A percentile compares a stretch with the other conserved stretches of the same genome.
These are phyloP conservation scores for Pteronura brasiliensis DNA, from an alignment of 2,113 vertebrate species.

Conservation along the genomic window DNA sequence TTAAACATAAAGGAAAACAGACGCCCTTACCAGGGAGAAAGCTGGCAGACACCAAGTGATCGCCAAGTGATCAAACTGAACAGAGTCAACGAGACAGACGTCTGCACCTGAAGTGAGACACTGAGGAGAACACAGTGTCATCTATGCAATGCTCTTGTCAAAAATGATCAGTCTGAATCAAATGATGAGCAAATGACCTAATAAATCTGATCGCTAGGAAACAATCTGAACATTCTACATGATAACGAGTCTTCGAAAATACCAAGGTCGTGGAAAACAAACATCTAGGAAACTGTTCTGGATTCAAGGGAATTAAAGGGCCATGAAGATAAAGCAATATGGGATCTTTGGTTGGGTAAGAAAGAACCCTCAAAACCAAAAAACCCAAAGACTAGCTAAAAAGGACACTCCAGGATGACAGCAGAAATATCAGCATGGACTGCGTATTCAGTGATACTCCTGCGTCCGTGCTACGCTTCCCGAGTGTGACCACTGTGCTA, in stretches of 20 bases:
- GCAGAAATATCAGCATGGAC: neutral
- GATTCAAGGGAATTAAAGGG: conserved; percentile 7
- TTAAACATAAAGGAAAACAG: neutral
- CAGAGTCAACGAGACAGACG: neutral
- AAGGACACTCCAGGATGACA: neutral
- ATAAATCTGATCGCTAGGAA: neutral
- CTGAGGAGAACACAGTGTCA: neutral
- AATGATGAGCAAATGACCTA: neutral
- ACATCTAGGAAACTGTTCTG: neutral
- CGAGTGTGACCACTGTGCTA: neutral
- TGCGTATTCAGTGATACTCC: neutral
- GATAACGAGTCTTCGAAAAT: neutral
- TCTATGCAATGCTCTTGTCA: neutral
- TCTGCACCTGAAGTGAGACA: neutral
- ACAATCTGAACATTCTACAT: neutral
- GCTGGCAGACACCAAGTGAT: neutral
- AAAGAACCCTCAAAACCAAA: neutral
- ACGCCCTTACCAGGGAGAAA: neutral
- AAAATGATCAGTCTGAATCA: neutral
- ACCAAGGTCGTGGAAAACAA: neutral
- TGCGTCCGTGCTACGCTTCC: neutral
- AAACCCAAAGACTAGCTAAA: neutral
- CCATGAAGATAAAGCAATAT: neutral
- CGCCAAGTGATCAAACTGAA: neutral
- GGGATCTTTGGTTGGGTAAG: neutral